Evolutionary conservation across 2,113 vertebrate species (phyloP).

Genomic region (Lates calcarifer): DNA sequence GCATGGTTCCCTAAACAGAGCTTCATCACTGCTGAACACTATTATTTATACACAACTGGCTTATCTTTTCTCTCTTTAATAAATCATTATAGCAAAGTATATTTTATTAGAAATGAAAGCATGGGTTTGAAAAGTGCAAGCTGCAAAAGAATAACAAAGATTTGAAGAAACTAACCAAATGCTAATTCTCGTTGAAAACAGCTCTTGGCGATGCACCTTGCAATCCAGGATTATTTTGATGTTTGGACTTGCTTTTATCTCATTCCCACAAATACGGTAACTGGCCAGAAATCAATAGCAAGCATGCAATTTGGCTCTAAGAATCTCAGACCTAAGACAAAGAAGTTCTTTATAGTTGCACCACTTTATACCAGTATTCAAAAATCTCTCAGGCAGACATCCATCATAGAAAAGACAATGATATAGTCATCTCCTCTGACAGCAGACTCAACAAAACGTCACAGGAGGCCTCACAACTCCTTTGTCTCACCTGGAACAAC

Average conservation of each 20-base stretch:
- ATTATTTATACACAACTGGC: constrained; percentile 16
- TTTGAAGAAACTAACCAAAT: background rate
- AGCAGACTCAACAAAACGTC: background rate
- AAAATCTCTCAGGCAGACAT: constrained; percentile 21
- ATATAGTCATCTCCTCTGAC: background rate
- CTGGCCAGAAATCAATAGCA: constrained; percentile 10
- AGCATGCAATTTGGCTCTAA: constrained; percentile 12
- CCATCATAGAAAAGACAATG: constrained; percentile 5
- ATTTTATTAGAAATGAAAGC: background rate
- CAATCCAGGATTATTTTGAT: constrained; percentile 10
- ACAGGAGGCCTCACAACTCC: background rate
- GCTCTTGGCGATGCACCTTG: background rate
- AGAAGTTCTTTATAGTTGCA: constrained; percentile 12
- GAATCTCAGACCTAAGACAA: constrained; percentile 11
- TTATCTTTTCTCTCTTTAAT: constrained; percentile 16
- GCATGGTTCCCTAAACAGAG: constrained; percentile 1
- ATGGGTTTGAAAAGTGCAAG: background rate
- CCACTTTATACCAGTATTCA: constrained; percentile 22
- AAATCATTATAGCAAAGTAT: background rate
- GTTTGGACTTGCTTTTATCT: constrained; percentile 12
- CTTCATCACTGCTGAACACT: constrained; percentile 7
- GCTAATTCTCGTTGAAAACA: background rate
- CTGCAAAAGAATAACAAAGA: background rate
- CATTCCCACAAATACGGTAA: constrained; percentile 16
- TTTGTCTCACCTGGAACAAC: background rate